Base-by-base conservation (phyloP, 1,140 invertebrate species). In the Galleria mellonella region DNA sequence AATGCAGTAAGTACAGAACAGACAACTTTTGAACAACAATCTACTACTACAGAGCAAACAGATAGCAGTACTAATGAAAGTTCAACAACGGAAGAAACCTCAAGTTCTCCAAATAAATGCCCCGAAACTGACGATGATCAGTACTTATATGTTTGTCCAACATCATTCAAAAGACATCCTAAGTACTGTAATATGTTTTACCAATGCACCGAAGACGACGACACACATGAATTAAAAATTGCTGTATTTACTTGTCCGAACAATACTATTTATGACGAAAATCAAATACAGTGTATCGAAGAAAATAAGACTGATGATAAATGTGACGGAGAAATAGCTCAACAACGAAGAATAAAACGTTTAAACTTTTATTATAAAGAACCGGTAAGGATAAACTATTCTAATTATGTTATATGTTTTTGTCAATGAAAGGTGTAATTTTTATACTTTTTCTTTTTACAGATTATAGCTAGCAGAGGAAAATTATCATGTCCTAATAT, bases 111-210 rank as follows among this genome's bases (percentile, higher is more conserved):
- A 10, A 65, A 78, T 43, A 57, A 81, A 3, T 89, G 88, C 52
- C 88, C 88, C 4, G 51, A 87, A 47, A 85, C 88, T 5, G 84
- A 87, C 29, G 89, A 90, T 4, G 90, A 93, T 45, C 93, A 95
- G 81, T 86, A 91, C 44, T 73, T 90, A 4, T 88, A 92, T 35
- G 89, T 93, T 3, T 95, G 94, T 67, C 94, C 94, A 9, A 93
- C 93, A 28, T 93, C 93, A 28, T 95, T 95, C 79, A 89, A 88
- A 62, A 89, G 93, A 51, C 94, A 96, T 88, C 93, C 94, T 0
- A 92, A 94, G 70, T 91, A 93, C 61, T 96, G 94, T 63, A 93
- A 95, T 68, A 72, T 94, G 32, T 94, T 95, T 78, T 96, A 96
- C 62, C 94, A 96, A 72, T 96, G 94, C 68, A 92, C 90, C 9